Base-by-base conservation (phyloP, 1,140 invertebrate species). In the Asbolus verrucosus region DNA sequence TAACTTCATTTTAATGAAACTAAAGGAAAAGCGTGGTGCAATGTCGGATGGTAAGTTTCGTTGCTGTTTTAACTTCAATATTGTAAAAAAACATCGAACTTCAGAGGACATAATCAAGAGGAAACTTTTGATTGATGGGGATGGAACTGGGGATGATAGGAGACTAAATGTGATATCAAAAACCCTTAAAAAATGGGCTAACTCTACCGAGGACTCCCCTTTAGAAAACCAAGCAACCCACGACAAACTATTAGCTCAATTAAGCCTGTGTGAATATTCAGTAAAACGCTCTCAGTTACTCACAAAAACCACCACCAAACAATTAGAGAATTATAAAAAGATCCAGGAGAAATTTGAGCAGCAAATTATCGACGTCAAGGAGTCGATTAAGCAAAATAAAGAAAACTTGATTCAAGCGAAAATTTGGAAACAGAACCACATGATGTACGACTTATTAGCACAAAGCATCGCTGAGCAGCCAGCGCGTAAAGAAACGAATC, bases 121-220 rank as follows among this genome's bases (percentile, higher is more conserved):
- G 72, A 86, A 95, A 70, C 82, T 98, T 11, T 82, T 98, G 6
- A 96, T 98, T 78, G 96, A 98, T 82, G 96, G 96, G 18, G 96
- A 98, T 88, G 96, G 96, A 16, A 95, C 93, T 16, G 96, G 95
- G 38, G 96, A 98, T 83, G 96, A 98, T 81, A 87, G 95, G 69
- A 83, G 94, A 71, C 84, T 98, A 11, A 96, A 94, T 77, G 88
- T 91, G 46, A 81, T 98, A 2, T 80, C 97, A 11, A 97, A 95
- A 84, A 91, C 90, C 8, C 93, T 97, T 70, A 87, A 95, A 13
- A 95, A 95, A 82, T 98, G 94, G 94, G 91, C 88, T 67, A 91
- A 89, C 75, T 84, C 82, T 65, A 83, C 88, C n/a, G 89, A 92
- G 43, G 87, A 91, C 41, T 85, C 82, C 65, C 81, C 86, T 11